Percentiles rank a stretch among this genome's conserved stretches.
phyloP scores from a whole-genome alignment of 2,113 vertebrate genomes.

The Picathartes gymnocephalus region DNA sequence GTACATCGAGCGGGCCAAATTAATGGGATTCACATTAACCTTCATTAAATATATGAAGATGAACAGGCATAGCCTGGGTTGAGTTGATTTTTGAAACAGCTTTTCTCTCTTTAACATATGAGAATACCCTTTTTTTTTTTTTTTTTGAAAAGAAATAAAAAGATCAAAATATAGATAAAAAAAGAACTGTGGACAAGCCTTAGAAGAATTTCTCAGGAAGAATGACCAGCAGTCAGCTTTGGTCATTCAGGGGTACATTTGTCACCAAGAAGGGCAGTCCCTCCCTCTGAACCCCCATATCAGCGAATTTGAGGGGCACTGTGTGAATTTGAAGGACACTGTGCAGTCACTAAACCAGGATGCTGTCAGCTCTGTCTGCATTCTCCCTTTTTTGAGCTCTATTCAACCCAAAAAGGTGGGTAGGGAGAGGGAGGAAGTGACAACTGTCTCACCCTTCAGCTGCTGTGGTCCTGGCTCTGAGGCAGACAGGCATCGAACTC shows the following conservation, averaged over 20 bases:
- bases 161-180: background rate
- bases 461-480: background rate
- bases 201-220: background rate
- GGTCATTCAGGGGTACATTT: background rate
- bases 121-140: background rate
- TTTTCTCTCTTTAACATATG: background rate
- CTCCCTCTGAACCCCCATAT: background rate
- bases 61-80: background rate
- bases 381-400: background rate
- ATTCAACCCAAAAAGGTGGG: background rate
- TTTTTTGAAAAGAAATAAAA: background rate
- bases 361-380: background rate
- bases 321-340: background rate
- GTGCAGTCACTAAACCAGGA: background rate
- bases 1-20: background rate
- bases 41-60: background rate
- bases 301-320: background rate
- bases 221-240: background rate
- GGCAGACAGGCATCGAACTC: background rate
- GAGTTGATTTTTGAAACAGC: background rate
- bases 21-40: background rate
- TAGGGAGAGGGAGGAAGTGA: background rate
- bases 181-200: background rate
- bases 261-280: background rate
- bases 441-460: background rate